Evolutionary conservation across 35 echinoderm and acorn worm species (phyloP).

Genomic region (Stichopus chloronotus): DNA sequence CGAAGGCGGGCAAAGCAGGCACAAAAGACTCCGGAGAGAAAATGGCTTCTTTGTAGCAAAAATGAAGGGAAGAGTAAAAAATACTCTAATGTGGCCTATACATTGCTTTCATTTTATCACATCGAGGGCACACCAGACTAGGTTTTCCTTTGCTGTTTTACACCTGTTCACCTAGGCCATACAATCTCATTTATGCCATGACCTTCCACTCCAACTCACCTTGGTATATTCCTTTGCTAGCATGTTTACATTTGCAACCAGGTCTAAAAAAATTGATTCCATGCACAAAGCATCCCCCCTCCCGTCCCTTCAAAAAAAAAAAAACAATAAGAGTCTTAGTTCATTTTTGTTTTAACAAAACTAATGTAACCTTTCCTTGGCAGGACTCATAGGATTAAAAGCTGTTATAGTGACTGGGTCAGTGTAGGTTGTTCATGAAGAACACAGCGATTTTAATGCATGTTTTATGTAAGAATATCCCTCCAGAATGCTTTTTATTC

Average conservation of each 20-base stretch:
- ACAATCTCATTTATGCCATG: not conserved
- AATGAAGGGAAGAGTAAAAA: too few relatives aligned
- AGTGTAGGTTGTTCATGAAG: too few relatives aligned
- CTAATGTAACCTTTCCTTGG: too few relatives aligned
- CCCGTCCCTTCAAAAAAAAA: too few relatives aligned
- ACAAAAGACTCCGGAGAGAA: constrained; percentile 13
- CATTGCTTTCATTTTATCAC: not conserved
- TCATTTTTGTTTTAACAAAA: too few relatives aligned
- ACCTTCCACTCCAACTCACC: not conserved
- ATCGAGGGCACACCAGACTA: not conserved
- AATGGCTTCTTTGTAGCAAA: constrained; percentile 55
- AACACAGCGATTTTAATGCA: too few relatives aligned
- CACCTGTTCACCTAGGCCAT: constrained; percentile 5
- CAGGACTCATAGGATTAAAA: too few relatives aligned
- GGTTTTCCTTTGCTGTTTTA: constrained; percentile 37
- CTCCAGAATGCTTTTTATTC: too few relatives aligned
- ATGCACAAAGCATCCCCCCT: not conserved
- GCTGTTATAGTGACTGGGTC: too few relatives aligned
- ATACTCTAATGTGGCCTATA: not conserved
- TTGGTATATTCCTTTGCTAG: constrained; percentile 20
- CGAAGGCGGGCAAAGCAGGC: constrained; percentile 29
- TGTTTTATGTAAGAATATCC: too few relatives aligned
- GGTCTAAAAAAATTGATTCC: not conserved
- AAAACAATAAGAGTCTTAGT: too few relatives aligned
- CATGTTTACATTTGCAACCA: not conserved